Base-by-base conservation (phyloP, 2,888 invertebrate species). In the Perizoma affinitatum region DNA sequence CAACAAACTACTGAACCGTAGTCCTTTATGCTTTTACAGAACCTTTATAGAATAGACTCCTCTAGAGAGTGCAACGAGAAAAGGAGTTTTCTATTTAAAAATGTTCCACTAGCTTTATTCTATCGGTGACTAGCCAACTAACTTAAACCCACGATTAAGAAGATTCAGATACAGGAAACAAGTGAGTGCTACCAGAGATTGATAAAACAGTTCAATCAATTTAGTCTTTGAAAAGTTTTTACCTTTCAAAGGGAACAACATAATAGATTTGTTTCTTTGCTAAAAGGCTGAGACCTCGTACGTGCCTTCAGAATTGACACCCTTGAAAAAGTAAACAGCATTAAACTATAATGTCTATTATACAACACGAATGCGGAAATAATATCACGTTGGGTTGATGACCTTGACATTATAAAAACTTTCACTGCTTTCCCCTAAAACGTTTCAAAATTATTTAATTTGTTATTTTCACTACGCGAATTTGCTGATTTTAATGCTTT, bases 321-420 rank as follows among this genome's bases (percentile, higher is more conserved):
- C 67, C 68, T 69, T 67, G 65, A 63, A 63, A 55, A 61, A 33
- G 51, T 46, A 52, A 58, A 57, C 55, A 50, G 45, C 42, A 57
- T 33, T 45, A 40, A 50, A 41, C 51, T 58, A 62, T 62, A 63
- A 65, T 55, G 53, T 56, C 58, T 49, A 59, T 58, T 62, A 65
- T 59, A 55, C 49, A 53, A 53, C 43, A 58, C 54, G 61, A 57
- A 61, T 52, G 58, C 66, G 69, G 69, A 69, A 67, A 63, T 66
- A 47, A 51, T 53, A 63, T 54, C 53, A 65, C 58, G 54, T 55
- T 44, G 48, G 45, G 5, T 38, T 58, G 44, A 51, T 54, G 55
- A 63, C 69, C 67, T 67, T 67, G 66, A 51, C 61, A 58, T 42
- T 42, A 48, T 58, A 53, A 59, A 61, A 53, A 58, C 65, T 67